Base-by-base conservation (phyloP, 92 coral and sea anemone species). In the Hydrozoanthus gracilis region DNA sequence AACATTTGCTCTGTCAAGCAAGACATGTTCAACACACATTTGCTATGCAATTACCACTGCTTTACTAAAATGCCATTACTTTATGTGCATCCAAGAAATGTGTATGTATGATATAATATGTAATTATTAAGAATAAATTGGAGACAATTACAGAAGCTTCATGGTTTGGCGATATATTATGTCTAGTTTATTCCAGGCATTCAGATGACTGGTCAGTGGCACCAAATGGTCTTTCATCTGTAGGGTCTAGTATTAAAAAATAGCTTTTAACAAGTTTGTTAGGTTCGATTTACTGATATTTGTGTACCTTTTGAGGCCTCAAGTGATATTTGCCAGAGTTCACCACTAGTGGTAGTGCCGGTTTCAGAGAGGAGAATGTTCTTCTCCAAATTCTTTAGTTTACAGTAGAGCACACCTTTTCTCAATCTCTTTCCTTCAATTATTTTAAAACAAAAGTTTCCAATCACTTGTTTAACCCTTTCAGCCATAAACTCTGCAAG, bases 51-150 rank as follows among this genome's bases (percentile, higher is more conserved):
- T 76, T 76, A 76, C 73, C 47, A 27, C 82, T 10, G 82, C 66
- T 17, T 11, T 76, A 54, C 67, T 13, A 54, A 54, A 44, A 18
- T 18, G 51, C 8, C 17, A 20, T 51, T 51, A 12, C 46, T 76
- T 12, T 50, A 76, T 20, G 65, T 52, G 82, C 66, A 54, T 39
- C 82, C 54, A 76, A 76, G 50, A 76, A 52, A 76, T 76, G 62
- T 76, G 82, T 76, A 76, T 76, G 82, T 52, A 76, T 52, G 67
- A 76, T 76, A 76, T 27, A 27, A 27, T 76, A 76, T 76, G 66
- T 52, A 76, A 76, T 76, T 76, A 76, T 52, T 11, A 76, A 76
- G 49, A 54, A 52, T 76, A 76, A 76, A 76, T 76, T 58, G 62
- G 62, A 76, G 12, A 52, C 82, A 76, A 76, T 76, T 52, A 76